These are phyloP conservation scores for Planococcus citri DNA, from an alignment of 1,140 invertebrate genomes.

Conservation along the genomic window DNA sequence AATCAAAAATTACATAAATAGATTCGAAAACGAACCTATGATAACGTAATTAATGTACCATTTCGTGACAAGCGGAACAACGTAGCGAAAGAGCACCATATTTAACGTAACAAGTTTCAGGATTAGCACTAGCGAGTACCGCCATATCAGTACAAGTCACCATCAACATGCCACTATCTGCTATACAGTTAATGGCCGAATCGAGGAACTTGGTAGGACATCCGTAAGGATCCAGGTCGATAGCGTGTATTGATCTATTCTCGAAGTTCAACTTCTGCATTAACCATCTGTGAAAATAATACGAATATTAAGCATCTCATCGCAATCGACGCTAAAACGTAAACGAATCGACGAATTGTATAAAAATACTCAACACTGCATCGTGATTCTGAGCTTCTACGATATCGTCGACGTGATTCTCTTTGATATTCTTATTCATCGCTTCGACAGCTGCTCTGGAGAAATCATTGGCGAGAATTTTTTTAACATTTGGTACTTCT, in stretches of 20 bases:
- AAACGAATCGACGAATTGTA: too few species aligned
- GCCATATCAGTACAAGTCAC: slow-evolving; percentile 98
- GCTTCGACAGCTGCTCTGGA: slow-evolving; percentile 72
- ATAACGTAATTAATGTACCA: too few species aligned
- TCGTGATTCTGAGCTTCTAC: slow-evolving; percentile 62
- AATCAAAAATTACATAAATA: slow-evolving; percentile 24
- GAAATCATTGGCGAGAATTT: slow-evolving; percentile 89
- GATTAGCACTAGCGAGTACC: slow-evolving; percentile 85
- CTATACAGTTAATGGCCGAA: slow-evolving; percentile 68
- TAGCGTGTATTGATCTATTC: slow-evolving; percentile 41
- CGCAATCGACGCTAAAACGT: too few species aligned
- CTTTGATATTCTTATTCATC: slow-evolving; percentile 67
- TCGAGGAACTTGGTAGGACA: slow-evolving; percentile 89
- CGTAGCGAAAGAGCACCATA: slow-evolving; percentile 85
- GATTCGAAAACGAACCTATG: too few species aligned
- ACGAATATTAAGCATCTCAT: too few species aligned
- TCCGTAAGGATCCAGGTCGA: slow-evolving; percentile 97
- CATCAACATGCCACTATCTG: slow-evolving; percentile 69
- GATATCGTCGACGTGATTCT: slow-evolving; percentile 63
- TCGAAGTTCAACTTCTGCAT: slow-evolving; percentile 10
- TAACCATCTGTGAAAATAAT: too few species aligned
- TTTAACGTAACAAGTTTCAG: slow-evolving; percentile 87
- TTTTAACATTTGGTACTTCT: slow-evolving; percentile 69
- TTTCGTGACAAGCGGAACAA: slow-evolving; percentile 87
- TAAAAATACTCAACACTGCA: slow-evolving; percentile 52